phyloP scores from a whole-genome alignment of 2,113 vertebrate species.

The Indicator maculatus region DNA sequence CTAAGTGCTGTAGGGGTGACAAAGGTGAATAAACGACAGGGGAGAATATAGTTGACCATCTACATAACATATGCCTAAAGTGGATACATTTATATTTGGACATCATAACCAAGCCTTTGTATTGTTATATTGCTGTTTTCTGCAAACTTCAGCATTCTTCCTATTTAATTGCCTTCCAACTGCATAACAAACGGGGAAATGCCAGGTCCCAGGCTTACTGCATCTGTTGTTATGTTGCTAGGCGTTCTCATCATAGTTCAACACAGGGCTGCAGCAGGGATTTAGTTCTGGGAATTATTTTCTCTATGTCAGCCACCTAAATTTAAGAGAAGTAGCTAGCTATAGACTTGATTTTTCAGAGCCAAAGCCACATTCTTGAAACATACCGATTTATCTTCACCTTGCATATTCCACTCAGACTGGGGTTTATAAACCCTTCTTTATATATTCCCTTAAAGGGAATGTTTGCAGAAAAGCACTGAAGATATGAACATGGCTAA shows the following conservation, averaged over 20 bases:
- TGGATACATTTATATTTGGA: background rate
- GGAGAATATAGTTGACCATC: background rate
- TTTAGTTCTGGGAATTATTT: slow-evolving; percentile 12
- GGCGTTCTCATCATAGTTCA: background rate
- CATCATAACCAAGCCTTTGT: background rate
- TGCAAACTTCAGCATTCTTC: background rate
- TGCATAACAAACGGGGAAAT: background rate
- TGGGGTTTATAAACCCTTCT: background rate
- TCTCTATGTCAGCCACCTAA: background rate
- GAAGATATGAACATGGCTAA: background rate
- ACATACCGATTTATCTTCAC: background rate
- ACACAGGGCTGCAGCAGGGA: background rate
- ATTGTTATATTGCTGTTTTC: background rate
- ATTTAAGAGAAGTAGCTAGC: background rate
- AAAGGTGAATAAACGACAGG: background rate
- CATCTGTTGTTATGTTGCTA: accelerated
- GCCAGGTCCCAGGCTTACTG: background rate
- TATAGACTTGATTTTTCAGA: background rate
- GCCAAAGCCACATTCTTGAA: background rate
- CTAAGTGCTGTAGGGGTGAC: background rate
- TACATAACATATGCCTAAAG: background rate
- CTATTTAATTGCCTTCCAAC: background rate
- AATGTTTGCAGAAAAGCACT: background rate
- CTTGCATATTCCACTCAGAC: background rate
- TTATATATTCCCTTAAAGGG: background rate